Evolutionary conservation across 2,888 invertebrate genomes (phyloP).

Genomic region (Eupsilia transversa): DNA sequence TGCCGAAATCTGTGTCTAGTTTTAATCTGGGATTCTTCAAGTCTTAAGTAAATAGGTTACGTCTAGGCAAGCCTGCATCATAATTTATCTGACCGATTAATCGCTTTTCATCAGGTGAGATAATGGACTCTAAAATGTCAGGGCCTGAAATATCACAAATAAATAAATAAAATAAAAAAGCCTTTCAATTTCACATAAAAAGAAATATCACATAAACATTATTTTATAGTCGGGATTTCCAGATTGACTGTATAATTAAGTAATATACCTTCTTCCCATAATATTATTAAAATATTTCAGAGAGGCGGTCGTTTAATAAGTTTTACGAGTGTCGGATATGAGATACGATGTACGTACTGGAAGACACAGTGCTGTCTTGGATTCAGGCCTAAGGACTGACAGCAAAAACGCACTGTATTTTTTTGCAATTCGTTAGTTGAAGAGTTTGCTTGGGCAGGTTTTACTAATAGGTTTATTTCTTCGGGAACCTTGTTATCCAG

Average conservation of each 20-base stretch:
- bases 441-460: background rate
- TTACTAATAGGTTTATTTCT: background rate
- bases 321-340: constrained; percentile 60
- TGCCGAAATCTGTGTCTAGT: background rate
- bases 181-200: too few relatives aligned
- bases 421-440: background rate
- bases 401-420: constrained; percentile 11
- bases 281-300: constrained; percentile 58
- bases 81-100: background rate
- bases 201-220: too few relatives aligned
- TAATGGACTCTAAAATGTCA: too few relatives aligned
- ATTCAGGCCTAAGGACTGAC: constrained; percentile 26
- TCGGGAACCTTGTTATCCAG: background rate
- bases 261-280: constrained; percentile 24
- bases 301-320: constrained; percentile 40
- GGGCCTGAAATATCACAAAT: too few relatives aligned
- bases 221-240: too few relatives aligned
- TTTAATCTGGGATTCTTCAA: background rate
- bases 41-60: background rate
- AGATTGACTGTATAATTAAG: constrained; percentile 36
- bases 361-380: constrained; percentile 9
- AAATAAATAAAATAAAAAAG: too few relatives aligned
- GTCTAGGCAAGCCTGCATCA: background rate
- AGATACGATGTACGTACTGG: constrained; percentile 42
- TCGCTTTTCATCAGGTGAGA: background rate